Base-by-base conservation (phyloP, 2,888 invertebrate species). In the Pseudococcus longispinus region DNA sequence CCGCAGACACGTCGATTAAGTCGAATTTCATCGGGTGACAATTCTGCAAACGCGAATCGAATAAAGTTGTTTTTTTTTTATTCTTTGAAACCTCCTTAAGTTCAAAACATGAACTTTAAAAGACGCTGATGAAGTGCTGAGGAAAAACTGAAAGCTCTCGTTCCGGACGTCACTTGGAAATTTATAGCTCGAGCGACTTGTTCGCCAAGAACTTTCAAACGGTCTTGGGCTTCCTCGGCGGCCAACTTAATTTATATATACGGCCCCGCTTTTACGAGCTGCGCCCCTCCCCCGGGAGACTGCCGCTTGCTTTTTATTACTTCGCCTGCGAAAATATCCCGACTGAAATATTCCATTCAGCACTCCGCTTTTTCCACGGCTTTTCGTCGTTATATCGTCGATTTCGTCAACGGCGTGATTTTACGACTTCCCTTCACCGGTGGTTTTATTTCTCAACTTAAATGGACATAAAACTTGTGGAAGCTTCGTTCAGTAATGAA, bases 211-310 rank as follows among this genome's bases (percentile, higher is more conserved):
- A 86, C 51, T 86, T 86, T 86, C 51, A 86, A 77, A 77, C 70
- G 80, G 80, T 86, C 37, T 77, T 74, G 46, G 80, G 86, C 86
- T 86, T 86, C 80, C 86, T 86, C 86, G 86, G 77, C 86, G 86
- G 77, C 86, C 86, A 80, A 86, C 77, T 86, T 86, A 86, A 86
- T 86, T 51, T 80, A 80, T 86, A 86, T 80, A 86, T 86, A 86
- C 86, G 86, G 51, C 51, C 80, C 51, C 80, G 23, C 51, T 86
- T 86, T 86, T 86, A 86, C 86, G 86, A 86, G 86, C 86, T 18
- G 77, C 77, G 51, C 86, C 80, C 86, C 77, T 86, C 86, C 86
- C 86, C 32, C 80, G 86, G 86, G 86, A 86, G 46, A 80, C 77
- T 23, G 44, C 60, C 32, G 84, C 84, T 55, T 37, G 77, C 77